A percentile compares a stretch with the other conserved stretches of the same genome.
Conservation (phyloP, 2,113 vertebrate species). For the Upupa epops region DNA sequence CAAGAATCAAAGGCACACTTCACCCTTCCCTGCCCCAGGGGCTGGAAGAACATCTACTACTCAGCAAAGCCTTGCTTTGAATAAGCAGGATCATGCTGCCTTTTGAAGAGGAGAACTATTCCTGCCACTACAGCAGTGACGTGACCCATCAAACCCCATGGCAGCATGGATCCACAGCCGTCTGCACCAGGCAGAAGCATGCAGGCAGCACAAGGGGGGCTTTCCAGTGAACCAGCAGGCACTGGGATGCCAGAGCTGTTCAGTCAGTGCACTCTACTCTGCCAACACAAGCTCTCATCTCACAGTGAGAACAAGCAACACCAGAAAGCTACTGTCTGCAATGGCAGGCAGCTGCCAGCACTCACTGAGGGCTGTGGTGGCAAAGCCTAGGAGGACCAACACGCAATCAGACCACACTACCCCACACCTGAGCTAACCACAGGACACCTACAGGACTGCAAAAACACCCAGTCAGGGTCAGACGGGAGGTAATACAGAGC, state of each 20-base stretch:
- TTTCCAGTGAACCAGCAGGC: neutral
- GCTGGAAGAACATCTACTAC: neutral
- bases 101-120: neutral
- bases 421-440: neutral
- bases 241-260: neutral
- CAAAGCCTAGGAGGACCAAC: neutral
- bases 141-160: neutral
- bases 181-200: neutral
- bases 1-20: neutral
- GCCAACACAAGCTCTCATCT: neutral
- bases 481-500: neutral
- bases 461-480: neutral
- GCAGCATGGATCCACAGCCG: neutral
- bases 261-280: neutral
- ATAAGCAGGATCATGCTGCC: neutral
- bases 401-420: neutral
- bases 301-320: neutral
- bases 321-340: neutral
- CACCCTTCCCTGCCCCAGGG: neutral
- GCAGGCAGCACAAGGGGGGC: neutral
- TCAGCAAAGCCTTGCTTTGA: neutral
- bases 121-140: neutral
- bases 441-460: neutral
- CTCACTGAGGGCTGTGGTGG: neutral
- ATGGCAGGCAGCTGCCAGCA: constrained; percentile 4